phyloP scores from a whole-genome alignment of 2,888 invertebrate genomes.

The Crocallis elinguaria region DNA sequence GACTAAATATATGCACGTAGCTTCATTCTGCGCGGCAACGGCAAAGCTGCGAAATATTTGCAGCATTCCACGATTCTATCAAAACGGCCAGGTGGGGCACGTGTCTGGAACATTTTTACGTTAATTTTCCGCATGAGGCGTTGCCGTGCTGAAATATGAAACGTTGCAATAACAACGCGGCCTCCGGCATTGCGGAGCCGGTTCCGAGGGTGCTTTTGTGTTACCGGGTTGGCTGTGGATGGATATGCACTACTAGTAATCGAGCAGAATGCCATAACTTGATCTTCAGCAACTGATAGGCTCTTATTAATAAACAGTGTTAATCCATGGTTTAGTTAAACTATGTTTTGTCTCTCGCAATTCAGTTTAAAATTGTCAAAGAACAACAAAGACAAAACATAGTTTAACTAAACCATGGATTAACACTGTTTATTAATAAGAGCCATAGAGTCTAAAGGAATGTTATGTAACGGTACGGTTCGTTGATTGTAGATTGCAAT shows the following conservation, averaged over 20 bases:
- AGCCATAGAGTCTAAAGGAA: background rate
- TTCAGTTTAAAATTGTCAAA: no score
- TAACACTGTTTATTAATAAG: no score
- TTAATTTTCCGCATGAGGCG: slow-evolving; percentile 52
- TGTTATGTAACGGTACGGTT: background rate
- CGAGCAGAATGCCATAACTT: background rate
- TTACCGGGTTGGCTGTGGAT: slow-evolving; percentile 26
- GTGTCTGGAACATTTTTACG: slow-evolving; percentile 57
- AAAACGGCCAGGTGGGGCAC: slow-evolving; percentile 43
- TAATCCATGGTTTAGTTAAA: no score
- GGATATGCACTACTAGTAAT: slow-evolving; percentile 7
- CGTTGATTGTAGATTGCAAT: slow-evolving; percentile 10
- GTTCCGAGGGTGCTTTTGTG: slow-evolving; percentile 33
- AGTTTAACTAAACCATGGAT: no score
- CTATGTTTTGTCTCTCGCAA: no score
- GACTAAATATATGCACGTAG: slow-evolving; percentile 25
- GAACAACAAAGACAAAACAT: no score
- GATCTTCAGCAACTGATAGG: background rate
- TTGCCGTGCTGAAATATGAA: slow-evolving; percentile 31
- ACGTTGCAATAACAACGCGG: slow-evolving; percentile 30
- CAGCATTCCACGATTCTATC: slow-evolving; percentile 22
- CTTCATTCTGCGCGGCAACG: slow-evolving; percentile 41
- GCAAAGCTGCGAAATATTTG: slow-evolving; percentile 21
- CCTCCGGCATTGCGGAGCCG: slow-evolving; percentile 26
- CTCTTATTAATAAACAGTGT: no score